A percentile compares a stretch with the other conserved stretches of the same genome.
Evolutionary conservation across 2,888 invertebrate species (phyloP).

Genomic region (Drepana falcataria): DNA sequence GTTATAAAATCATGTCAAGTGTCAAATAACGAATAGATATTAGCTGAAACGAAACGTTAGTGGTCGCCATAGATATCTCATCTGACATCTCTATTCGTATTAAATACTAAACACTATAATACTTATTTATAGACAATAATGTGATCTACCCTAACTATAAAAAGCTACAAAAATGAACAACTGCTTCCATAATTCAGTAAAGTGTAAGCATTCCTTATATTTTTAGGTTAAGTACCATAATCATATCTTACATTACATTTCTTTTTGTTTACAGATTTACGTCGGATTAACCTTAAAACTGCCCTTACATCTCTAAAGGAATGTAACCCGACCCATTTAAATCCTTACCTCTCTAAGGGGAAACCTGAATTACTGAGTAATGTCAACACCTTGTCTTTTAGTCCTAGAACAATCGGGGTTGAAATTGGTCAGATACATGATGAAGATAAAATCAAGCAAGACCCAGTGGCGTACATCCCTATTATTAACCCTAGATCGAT

Average conservation of each 20-base stretch:
- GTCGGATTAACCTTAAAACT: constrained; percentile 52
- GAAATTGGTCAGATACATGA: constrained; percentile 48
- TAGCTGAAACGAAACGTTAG: too few relatives aligned
- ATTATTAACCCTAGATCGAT: constrained; percentile 67
- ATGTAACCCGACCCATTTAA: constrained; percentile 31
- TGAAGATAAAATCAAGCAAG: constrained; percentile 41
- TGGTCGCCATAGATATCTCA: too few relatives aligned
- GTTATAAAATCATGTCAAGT: too few relatives aligned
- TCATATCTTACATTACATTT: neutral
- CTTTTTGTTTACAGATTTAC: constrained; percentile 49
- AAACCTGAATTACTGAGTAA: constrained; percentile 29
- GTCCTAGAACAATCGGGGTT: constrained; percentile 52
- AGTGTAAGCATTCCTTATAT: constrained; percentile 46
- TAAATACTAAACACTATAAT: neutral
- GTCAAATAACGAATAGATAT: too few relatives aligned
- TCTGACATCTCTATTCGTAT: too few relatives aligned
- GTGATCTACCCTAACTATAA: neutral
- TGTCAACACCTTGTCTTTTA: constrained; percentile 37
- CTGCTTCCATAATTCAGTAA: constrained; percentile 54
- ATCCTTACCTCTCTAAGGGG: constrained; percentile 15
- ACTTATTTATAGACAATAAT: neutral
- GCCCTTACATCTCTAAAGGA: constrained; percentile 50
- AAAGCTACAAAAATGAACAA: constrained; percentile 43
- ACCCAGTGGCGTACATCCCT: constrained; percentile 59
- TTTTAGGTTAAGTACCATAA: constrained; percentile 44